These are phyloP conservation scores for Phalera bucephala DNA, from an alignment of 2,888 invertebrate genomes.

Conservation along the genomic window DNA sequence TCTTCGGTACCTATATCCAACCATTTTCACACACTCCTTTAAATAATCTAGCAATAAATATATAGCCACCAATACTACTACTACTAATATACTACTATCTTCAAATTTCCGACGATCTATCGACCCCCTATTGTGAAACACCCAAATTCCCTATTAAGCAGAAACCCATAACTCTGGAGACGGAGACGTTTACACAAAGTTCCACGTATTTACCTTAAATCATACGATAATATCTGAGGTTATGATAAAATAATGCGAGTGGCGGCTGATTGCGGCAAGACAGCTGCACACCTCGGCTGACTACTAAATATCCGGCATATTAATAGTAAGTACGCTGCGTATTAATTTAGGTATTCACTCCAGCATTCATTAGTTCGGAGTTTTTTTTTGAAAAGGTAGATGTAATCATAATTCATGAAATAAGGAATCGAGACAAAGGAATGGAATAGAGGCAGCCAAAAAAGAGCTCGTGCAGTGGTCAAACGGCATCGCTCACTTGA, in stretches of 20 bases:
- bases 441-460: too few species aligned
- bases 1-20: too few species aligned
- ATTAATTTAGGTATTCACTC: slow-evolving; percentile 39
- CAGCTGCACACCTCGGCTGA: slow-evolving; percentile 61
- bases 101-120: background rate
- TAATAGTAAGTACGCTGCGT: slow-evolving; percentile 24
- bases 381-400: slow-evolving; percentile 30
- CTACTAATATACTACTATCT: background rate
- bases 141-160: too few species aligned
- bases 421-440: too few species aligned
- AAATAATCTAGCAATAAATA: too few species aligned
- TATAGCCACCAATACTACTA: background rate
- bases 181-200: slow-evolving; percentile 33
- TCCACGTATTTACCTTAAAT: slow-evolving; percentile 46
- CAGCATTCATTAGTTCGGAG: slow-evolving; percentile 46
- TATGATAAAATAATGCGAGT: too few species aligned
- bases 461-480: too few species aligned
- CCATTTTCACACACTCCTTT: background rate
- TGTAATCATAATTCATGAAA: background rate
- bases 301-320: slow-evolving; percentile 37
- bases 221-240: slow-evolving; percentile 60
- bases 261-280: too few species aligned
- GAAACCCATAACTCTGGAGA: slow-evolving; percentile 7
- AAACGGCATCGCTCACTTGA: too few species aligned
- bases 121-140: too few species aligned